Percentiles rank a stretch among this genome's conserved stretches.
phyloP scores from a whole-genome alignment of 2,797 vertebrate species.

The Ctenochaetus hawaiiensis region DNA sequence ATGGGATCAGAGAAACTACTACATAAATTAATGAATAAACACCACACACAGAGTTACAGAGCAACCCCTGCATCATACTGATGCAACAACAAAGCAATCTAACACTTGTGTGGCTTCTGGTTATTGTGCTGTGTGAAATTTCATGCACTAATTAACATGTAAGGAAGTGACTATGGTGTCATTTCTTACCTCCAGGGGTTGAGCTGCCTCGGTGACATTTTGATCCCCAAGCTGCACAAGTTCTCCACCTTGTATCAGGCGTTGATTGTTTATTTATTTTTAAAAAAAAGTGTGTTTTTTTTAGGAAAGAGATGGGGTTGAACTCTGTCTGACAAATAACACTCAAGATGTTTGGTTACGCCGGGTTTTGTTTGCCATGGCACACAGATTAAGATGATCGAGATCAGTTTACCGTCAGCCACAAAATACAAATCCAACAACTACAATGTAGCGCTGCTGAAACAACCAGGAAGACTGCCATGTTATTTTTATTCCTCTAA shows the following conservation, averaged over 20 bases:
- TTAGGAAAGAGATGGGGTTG: constrained; percentile 4
- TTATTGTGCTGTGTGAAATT: constrained; percentile 71
- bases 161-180: constrained; percentile 69
- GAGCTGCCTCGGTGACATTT: constrained; percentile 52
- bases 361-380: constrained; percentile 11
- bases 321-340: constrained; percentile 41
- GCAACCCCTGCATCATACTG: constrained; percentile 80
- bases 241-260: constrained; percentile 32
- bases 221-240: constrained; percentile 32
- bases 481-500: too few relatives aligned
- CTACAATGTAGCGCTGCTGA: too few relatives aligned
- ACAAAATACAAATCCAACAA: not conserved
- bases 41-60: constrained; percentile 64
- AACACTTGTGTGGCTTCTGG: constrained; percentile 66
- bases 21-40: constrained; percentile 87
- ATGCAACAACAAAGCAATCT: constrained; percentile 89
- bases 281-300: not conserved
- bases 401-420: not conserved
- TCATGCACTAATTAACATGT: constrained; percentile 81
- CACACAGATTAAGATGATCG: not conserved
- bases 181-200: constrained; percentile 52
- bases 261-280: constrained; percentile 56
- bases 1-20: constrained; percentile 84
- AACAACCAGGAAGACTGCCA: too few relatives aligned
- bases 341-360: constrained; percentile 34